Evolutionary conservation across 2,797 vertebrate species (phyloP).

Genomic region (Myotis pilosus): DNA sequence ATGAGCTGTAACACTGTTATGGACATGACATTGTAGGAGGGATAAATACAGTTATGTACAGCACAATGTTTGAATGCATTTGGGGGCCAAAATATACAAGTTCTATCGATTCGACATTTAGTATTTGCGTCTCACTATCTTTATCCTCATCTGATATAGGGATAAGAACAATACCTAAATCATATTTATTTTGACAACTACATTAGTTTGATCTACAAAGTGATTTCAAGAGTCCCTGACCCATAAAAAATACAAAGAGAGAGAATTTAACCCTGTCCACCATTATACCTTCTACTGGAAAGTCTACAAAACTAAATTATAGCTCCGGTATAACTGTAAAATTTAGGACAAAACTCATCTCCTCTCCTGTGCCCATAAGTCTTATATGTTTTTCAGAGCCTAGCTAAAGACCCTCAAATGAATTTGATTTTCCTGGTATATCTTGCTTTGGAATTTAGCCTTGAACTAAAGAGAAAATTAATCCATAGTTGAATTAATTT

Average conservation of each 20-base stretch:
- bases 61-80: background rate
- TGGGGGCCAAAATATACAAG: background rate
- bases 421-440: background rate
- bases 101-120: background rate
- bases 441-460: slow-evolving; percentile 29
- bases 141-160: background rate
- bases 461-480: background rate
- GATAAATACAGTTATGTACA: background rate
- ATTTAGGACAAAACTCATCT: background rate
- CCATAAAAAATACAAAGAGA: background rate
- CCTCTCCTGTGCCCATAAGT: background rate
- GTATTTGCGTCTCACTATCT: background rate
- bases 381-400: background rate
- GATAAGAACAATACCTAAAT: background rate
- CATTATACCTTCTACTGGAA: background rate
- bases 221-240: background rate
- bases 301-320: background rate
- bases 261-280: background rate
- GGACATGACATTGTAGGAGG: background rate
- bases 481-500: background rate
- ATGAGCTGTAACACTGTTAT: background rate
- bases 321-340: background rate
- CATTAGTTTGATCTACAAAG: background rate
- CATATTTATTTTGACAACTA: background rate
- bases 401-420: background rate